Conservation (phyloP, 2,888 invertebrate genomes). For the Pristionchus exspectatus region DNA sequence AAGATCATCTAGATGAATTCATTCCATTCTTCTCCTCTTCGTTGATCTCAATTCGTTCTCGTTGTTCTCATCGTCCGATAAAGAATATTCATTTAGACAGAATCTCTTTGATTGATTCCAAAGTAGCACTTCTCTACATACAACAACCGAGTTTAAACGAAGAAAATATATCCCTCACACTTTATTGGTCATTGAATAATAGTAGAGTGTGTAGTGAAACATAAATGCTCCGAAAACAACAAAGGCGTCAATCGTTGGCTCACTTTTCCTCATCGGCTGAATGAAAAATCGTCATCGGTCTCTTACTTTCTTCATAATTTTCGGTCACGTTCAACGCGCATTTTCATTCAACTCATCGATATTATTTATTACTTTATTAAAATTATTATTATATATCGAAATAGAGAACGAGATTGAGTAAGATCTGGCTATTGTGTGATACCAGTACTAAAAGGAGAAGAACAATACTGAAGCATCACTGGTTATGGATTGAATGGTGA, state of each 20-base stretch:
- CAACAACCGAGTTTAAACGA: too few species aligned
- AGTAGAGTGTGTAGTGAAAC: too few species aligned
- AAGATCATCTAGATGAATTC: background rate
- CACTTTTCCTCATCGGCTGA: too few species aligned
- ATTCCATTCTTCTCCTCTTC: background rate
- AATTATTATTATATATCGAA: conserved; percentile 30
- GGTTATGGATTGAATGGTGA: conserved; percentile 19
- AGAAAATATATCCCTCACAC: background rate
- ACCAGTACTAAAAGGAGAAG: background rate
- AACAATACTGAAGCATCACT: conserved; percentile 38
- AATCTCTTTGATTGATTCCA: background rate
- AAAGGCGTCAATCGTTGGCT: too few species aligned
- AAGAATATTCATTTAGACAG: background rate
- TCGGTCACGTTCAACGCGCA: too few species aligned
- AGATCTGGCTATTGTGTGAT: background rate
- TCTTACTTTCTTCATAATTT: background rate
- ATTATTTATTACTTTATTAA: background rate
- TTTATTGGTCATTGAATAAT: too few species aligned
- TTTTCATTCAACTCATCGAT: background rate
- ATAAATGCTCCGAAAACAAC: too few species aligned
- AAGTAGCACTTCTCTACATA: too few species aligned
- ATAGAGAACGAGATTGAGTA: background rate
- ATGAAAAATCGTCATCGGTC: too few species aligned
- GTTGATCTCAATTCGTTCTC: conserved; percentile 8
- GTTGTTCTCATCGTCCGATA: background rate